Percentiles rank a stretch among this genome's conserved stretches.
These are phyloP conservation scores for Meriones unguiculatus DNA, from an alignment of 2,113 vertebrate genomes.

Conservation along the genomic window DNA sequence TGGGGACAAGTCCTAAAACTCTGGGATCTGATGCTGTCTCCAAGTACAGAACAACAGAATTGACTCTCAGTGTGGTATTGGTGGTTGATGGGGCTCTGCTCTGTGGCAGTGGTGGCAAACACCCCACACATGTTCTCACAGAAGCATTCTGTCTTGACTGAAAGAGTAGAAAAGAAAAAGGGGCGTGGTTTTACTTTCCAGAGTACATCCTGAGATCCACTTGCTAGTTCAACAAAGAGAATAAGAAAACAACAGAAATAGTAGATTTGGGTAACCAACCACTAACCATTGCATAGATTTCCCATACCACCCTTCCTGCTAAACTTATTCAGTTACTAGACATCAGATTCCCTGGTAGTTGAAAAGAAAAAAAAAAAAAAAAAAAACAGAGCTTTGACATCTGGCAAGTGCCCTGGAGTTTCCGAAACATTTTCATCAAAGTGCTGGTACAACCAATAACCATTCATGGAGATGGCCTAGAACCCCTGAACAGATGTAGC, in stretches of 20 bases:
- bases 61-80: not conserved
- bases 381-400: not conserved
- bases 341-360: not conserved
- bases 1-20: no score
- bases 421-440: slow-evolving; percentile 38
- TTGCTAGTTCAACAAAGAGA: not conserved
- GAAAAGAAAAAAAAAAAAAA: not conserved
- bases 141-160: not conserved
- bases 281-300: no score
- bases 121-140: not conserved
- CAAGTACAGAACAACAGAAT: not conserved
- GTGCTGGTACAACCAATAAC: not conserved
- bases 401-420: slow-evolving; percentile 20
- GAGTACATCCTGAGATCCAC: not conserved
- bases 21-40: not conserved
- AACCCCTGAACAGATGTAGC: no score
- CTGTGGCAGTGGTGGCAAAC: no score
- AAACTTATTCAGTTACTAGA: not conserved
- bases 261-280: not conserved
- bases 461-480: no score
- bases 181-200: not conserved
- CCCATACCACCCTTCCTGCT: not conserved
- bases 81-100: not conserved
- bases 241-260: not conserved
- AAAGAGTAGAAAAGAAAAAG: not conserved